Percentiles rank a stretch among this genome's conserved stretches.
phyloP scores from a whole-genome alignment of 2,888 invertebrate genomes.

The Prosapia bicincta region DNA sequence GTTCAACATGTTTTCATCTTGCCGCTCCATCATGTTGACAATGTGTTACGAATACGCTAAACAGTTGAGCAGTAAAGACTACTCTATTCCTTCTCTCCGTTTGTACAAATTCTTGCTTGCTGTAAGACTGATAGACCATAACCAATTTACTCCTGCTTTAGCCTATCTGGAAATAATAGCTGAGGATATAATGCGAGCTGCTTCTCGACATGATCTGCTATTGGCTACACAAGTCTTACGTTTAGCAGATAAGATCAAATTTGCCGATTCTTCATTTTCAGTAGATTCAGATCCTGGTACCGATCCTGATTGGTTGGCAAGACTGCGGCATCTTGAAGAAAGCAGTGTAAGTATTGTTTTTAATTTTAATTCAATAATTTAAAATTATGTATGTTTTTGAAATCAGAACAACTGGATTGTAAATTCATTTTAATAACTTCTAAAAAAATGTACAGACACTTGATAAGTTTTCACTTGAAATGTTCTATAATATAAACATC shows the following conservation, averaged over 20 bases:
- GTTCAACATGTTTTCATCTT: slow-evolving; percentile 67
- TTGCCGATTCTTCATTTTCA: slow-evolving; percentile 34
- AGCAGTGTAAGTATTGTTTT: slow-evolving; percentile 20
- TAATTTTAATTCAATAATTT: too few species aligned
- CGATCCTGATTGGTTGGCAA: slow-evolving; percentile 50
- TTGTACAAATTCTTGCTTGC: slow-evolving; percentile 83
- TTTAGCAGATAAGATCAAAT: slow-evolving; percentile 45
- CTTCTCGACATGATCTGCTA: slow-evolving; percentile 50
- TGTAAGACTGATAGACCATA: slow-evolving; percentile 66
- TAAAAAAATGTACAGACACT: too few species aligned
- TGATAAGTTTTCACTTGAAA: not conserved
- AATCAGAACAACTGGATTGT: too few species aligned
- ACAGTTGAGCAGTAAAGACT: slow-evolving; percentile 65
- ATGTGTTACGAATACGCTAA: slow-evolving; percentile 94
- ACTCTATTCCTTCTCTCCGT: slow-evolving; percentile 12
- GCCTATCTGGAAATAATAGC: slow-evolving; percentile 81
- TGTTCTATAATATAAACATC: too few species aligned
- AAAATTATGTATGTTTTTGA: too few species aligned
- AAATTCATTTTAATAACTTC: too few species aligned
- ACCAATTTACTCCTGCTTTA: slow-evolving; percentile 57
- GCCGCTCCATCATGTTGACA: slow-evolving; percentile 88
- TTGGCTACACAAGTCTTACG: slow-evolving; percentile 35
- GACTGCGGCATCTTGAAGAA: slow-evolving; percentile 33
- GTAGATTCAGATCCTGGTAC: slow-evolving; percentile 44
- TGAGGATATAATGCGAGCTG: slow-evolving; percentile 59